These are phyloP conservation scores for Troilus luridus DNA, from an alignment of 2,888 invertebrate species.

Conservation along the genomic window DNA sequence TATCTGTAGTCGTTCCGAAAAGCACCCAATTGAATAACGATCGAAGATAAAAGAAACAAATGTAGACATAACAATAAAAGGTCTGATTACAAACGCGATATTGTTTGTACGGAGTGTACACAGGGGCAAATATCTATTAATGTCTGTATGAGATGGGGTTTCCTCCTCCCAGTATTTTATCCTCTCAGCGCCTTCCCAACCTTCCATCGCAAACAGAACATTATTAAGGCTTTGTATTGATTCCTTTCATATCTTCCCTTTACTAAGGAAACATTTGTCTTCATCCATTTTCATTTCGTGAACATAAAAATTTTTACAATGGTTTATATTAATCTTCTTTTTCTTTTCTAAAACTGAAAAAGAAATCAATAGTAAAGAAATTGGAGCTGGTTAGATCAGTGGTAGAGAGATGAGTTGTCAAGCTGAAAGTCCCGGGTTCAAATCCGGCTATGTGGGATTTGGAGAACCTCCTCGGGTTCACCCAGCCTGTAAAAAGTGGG, in stretches of 20 bases:
- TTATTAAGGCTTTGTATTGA: not conserved
- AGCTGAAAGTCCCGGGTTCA: no score
- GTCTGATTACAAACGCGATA: not conserved
- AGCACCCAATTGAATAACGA: no score
- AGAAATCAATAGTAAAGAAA: no score
- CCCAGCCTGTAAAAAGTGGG: no score
- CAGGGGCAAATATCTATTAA: not conserved
- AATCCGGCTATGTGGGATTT: no score
- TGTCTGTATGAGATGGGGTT: not conserved
- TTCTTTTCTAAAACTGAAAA: not conserved
- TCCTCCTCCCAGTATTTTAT: not conserved
- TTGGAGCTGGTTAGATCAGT: no score
- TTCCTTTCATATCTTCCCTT: not conserved
- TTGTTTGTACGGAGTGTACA: not conserved
- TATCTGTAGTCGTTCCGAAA: no score
- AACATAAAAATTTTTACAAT: not conserved
- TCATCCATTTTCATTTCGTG: not conserved
- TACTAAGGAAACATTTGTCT: not conserved
- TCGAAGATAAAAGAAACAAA: not conserved
- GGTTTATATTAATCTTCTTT: not conserved
- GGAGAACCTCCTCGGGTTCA: no score
- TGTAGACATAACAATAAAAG: not conserved
- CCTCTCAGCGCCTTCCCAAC: not conserved
- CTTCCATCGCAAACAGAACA: not conserved
- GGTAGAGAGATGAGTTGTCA: no score